A percentile compares a stretch with the other conserved stretches of the same genome.
These are phyloP conservation scores for Crotalus horridus DNA, from an alignment of 2,113 vertebrate genomes.

Conservation along the genomic window DNA sequence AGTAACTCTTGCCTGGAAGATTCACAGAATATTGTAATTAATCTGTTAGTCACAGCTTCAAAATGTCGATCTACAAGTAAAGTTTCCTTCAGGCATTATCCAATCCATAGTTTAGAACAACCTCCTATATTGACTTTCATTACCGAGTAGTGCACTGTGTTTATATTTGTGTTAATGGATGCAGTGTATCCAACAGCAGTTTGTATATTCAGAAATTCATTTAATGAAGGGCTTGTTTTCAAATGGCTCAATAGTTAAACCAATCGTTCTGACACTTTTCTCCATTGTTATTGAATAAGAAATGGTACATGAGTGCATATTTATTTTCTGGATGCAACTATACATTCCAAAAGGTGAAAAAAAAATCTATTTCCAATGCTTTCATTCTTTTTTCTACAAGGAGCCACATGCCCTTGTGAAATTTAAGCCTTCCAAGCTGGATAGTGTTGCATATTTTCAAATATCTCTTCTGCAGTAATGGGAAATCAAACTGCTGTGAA, in stretches of 20 bases:
- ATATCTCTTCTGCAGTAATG: rapidly evolving
- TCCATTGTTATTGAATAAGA: background rate
- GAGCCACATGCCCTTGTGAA: background rate
- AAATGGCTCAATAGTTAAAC: background rate
- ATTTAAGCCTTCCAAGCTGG: background rate
- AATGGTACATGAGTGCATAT: background rate
- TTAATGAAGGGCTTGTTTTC: background rate
- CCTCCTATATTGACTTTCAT: background rate
- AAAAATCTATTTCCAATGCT: background rate
- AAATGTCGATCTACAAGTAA: background rate
- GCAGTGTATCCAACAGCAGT: background rate
- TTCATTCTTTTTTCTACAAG: background rate
- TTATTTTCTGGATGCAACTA: background rate
- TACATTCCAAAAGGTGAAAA: conserved; percentile 8
- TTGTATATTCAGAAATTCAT: background rate
- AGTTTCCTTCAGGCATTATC: background rate
- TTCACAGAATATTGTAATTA: background rate
- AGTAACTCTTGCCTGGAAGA: background rate
- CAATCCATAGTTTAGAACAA: background rate
- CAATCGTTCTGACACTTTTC: background rate
- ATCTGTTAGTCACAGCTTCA: background rate
- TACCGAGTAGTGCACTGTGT: background rate
- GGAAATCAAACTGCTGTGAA: background rate
- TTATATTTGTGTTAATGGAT: background rate
- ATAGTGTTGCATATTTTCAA: background rate